Conservation (phyloP, 2,888 invertebrate species). For the Plebejus melissa region DNA sequence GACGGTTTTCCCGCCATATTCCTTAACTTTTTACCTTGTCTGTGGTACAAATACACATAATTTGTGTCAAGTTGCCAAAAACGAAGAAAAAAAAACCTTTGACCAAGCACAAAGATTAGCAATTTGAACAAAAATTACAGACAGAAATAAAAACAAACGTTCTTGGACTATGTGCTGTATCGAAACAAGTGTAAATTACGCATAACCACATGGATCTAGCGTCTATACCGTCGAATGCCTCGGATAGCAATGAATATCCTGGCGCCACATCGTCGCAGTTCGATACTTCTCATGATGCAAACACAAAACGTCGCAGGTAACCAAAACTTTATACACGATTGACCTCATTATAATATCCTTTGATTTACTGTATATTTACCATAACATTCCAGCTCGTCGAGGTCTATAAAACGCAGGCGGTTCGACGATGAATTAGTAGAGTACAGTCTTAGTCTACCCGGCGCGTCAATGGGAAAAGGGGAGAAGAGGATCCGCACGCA, state of each 20-base stretch:
- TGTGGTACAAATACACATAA: too few relatives aligned
- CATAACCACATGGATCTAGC: conserved; percentile 61
- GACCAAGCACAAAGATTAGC: too few relatives aligned
- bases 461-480: conserved; percentile 69
- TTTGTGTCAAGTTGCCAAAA: too few relatives aligned
- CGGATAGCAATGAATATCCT: conserved; percentile 67
- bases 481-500: conserved; percentile 71
- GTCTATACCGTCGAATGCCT: conserved; percentile 61
- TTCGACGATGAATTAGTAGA: conserved; percentile 99
- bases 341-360: background rate
- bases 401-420: conserved; percentile 96
- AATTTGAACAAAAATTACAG: background rate
- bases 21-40: too few relatives aligned
- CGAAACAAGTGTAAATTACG: background rate
- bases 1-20: too few relatives aligned
- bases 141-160: background rate
- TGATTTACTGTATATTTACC: background rate
- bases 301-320: conserved; percentile 73
- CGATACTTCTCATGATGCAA: conserved; percentile 56
- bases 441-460: conserved; percentile 87
- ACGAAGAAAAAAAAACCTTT: too few relatives aligned
- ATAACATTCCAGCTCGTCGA: conserved; percentile 84
- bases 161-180: background rate
- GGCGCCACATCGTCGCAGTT: conserved; percentile 54
- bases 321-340: background rate